Base-by-base conservation (phyloP, 2,888 invertebrate species). In the Drosophila koepferae region DNA sequence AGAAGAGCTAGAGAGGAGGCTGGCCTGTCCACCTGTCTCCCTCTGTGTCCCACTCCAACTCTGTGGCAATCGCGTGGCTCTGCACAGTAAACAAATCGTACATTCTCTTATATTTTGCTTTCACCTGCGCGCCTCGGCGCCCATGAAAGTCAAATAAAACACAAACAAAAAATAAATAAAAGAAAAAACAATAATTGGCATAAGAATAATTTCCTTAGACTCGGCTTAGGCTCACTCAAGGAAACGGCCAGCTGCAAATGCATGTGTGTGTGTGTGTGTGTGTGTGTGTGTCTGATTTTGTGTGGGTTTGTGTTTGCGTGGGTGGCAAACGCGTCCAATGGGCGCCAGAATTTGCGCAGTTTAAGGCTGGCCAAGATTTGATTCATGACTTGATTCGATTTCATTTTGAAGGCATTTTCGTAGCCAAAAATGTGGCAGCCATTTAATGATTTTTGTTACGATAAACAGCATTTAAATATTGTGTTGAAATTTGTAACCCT, bases 261-360 rank as follows among this genome's bases (percentile, higher is more conserved):
- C n/a, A n/a, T n/a, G n/a, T n/a, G n/a, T n/a, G n/a, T n/a, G n/a
- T n/a, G n/a, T n/a, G n/a, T n/a, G n/a, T n/a, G n/a, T n/a, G n/a
- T n/a, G n/a, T n/a, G 16, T 43, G 10, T 48, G 23, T 38, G 48
- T 62, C 53, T 23, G 28, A 7, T 23, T 5, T 18, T 41, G 36
- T 49, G n/a, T 34, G 14, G 36, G 59, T 51, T n/a, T 63, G 18
- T 58, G 18, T 46, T 4, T 48, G 18, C 38, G 53, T 63, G 62
- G 51, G 60, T 49, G 49, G 83, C 64, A 80, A 66, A 67, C 59
- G 73, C 84, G 81, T 61, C 77, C 54, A 59, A 43, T 43, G 70
- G 86, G 84, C 83, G 83, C 86, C 86, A 74, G 77, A 77, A 83
- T 86, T 83, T 77, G 84, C 83, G 81, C 87, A 86, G 84, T 86